Base-by-base conservation (phyloP, 2,797 vertebrate species). In the Oryzias dopingdopingensis region DNA sequence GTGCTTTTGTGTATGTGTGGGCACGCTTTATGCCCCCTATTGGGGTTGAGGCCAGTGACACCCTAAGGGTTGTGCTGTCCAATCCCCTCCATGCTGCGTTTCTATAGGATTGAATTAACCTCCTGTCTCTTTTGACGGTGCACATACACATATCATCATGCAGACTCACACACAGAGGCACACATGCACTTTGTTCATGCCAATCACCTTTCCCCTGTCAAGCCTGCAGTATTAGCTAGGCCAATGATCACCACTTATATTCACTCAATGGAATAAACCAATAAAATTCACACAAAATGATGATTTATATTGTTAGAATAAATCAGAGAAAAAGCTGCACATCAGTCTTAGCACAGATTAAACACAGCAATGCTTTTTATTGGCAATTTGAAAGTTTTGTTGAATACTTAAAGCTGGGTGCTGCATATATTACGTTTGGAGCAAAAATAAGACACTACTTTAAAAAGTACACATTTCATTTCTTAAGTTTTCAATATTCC, bases 71-170 rank as follows among this genome's bases (percentile, higher is more conserved):
- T 87, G 76, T 87, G 79, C 87, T 75, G 84, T 85, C 84, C 90
- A 92, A 92, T 90, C 90, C 89, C 85, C 74, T 68, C 77, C 89
- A 87, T 87, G 91, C 89, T 91, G 91, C 75, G 89, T 88, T 89
- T 90, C 88, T 90, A 91, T 90, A 89, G 87, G 84, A 91, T 89
- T 90, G 88, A 91, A 92, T 92, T 91, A 91, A 91, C 90, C 89
- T 91, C 86, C 83, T 86, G 74, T 86, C 84, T 88, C 86, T 80
- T 79, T 79, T 87, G 76, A 87, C 84, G 82, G 83, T 83, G 73
- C 80, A 76, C 86, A 86, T 78, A 77, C 83, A 86, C 84, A 82
- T 80, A 88, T 56, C 61, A 87, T 78, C 80, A 83, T 81, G 71
- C 74, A 75, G 64, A 59, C 69, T 52, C 70, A 60, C 63, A 47